Conservation (phyloP, 2,113 vertebrate species). For the Boulengeromyrus knoepffleri region DNA sequence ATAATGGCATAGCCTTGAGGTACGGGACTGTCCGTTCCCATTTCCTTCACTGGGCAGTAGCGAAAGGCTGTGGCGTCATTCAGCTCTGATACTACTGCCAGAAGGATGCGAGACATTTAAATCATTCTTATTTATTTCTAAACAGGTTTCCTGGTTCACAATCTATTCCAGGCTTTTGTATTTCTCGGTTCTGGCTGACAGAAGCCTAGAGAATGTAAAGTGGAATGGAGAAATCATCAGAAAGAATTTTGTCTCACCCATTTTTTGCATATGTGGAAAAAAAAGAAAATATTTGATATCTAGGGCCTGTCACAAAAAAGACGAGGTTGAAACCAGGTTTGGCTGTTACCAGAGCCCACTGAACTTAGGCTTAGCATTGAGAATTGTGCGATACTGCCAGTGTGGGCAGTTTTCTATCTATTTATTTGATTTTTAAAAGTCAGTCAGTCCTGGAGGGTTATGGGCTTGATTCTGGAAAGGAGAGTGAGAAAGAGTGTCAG, state of each 20-base stretch:
- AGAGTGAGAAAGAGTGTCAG: not conserved
- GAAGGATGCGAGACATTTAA: not conserved
- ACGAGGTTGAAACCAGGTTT: not conserved
- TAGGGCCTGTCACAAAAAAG: not conserved
- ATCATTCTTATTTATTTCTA: not conserved
- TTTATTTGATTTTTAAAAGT: not conserved
- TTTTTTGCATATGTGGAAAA: not conserved
- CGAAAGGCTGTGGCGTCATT: not conserved
- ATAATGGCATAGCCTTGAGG: conserved; percentile 51
- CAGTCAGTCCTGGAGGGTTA: not conserved
- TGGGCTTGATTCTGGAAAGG: not conserved
- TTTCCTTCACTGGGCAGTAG: conserved; percentile 1
- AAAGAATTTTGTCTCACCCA: not conserved
- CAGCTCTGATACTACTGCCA: not conserved
- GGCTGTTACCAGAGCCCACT: not conserved
- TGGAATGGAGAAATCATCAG: not conserved
- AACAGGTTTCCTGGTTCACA: not conserved
- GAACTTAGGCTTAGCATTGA: not conserved
- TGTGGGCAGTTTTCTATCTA: not conserved
- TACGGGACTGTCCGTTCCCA: conserved; percentile 36
- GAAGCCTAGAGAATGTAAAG: not conserved
- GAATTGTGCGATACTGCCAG: not conserved
- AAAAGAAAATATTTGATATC: not conserved
- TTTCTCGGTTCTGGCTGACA: not conserved
- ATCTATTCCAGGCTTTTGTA: not conserved